These are phyloP conservation scores for Eclectus roratus DNA, from an alignment of 2,113 vertebrate genomes.

Conservation along the genomic window DNA sequence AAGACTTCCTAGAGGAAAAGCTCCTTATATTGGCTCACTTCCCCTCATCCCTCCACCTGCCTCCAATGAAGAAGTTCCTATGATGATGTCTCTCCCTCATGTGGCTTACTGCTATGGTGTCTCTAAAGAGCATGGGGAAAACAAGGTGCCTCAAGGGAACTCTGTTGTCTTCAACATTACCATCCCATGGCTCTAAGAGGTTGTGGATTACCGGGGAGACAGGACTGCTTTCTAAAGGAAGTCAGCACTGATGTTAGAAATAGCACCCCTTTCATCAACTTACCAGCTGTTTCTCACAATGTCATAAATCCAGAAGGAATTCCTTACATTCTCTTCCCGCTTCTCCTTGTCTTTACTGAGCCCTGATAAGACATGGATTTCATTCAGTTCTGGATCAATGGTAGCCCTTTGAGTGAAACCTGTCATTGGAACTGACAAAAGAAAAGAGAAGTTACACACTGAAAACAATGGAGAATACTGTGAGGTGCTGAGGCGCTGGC, in stretches of 20 bases:
- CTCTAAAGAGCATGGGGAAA: not conserved
- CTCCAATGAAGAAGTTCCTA: not conserved
- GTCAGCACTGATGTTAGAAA: not conserved
- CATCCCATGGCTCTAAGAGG: not conserved
- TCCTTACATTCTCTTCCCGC: slow-evolving; percentile 95
- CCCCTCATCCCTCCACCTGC: not conserved
- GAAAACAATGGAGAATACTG: accelerated
- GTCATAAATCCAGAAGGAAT: slow-evolving; percentile 99
- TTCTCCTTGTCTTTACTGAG: slow-evolving; percentile 99
- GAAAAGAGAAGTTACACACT: not conserved
- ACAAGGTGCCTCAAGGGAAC: not conserved
- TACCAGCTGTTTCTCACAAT: slow-evolving; percentile 98
- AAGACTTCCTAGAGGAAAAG: not conserved
- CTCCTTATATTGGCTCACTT: not conserved
- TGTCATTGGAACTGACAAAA: slow-evolving; percentile 92
- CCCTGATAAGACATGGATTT: slow-evolving; percentile 97
- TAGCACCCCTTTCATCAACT: not conserved
- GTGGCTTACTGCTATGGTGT: not conserved
- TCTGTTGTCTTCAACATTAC: not conserved
- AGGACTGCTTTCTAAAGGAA: not conserved
- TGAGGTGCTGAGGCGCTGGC: not conserved
- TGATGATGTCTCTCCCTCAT: not conserved
- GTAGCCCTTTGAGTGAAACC: slow-evolving; percentile 98
- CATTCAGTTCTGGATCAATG: slow-evolving; percentile 96
- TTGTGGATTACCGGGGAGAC: not conserved